Percentiles rank a stretch among this genome's conserved stretches.
phyloP scores from a whole-genome alignment of 2,888 invertebrate species.

The Cotesia congregata region DNA sequence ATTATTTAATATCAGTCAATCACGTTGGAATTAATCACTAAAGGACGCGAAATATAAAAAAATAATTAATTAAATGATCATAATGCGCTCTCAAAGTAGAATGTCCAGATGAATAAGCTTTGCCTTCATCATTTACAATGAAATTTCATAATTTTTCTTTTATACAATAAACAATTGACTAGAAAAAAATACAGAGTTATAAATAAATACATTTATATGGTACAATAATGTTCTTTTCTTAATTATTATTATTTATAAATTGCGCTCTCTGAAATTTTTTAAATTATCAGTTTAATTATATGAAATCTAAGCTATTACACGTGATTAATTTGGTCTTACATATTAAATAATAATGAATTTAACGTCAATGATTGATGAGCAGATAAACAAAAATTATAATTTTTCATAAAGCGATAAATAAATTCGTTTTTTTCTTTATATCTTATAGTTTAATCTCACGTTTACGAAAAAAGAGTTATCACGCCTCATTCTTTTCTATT shows the following conservation, averaged over 20 bases:
- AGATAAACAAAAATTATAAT: conserved; percentile 27
- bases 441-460: conserved; percentile 7
- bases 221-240: conserved; percentile 47
- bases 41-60: conserved; percentile 16
- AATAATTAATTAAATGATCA: conserved; percentile 11
- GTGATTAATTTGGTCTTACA: conserved; percentile 46
- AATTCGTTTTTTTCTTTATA: conserved; percentile 36
- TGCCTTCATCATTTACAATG: background rate
- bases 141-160: conserved; percentile 39
- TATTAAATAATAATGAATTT: background rate
- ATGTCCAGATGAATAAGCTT: background rate
- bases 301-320: conserved; percentile 52
- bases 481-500: conserved; percentile 28
- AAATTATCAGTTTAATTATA: conserved; percentile 49
- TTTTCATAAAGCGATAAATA: conserved; percentile 26
- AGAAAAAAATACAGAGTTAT: conserved; percentile 52
- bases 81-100: background rate
- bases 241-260: conserved; percentile 27
- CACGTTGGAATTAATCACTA: conserved; percentile 12
- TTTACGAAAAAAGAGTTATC: conserved; percentile 17
- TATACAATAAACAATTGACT: conserved; percentile 57
- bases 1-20: conserved; percentile 32
- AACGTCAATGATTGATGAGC: conserved; percentile 26
- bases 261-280: conserved; percentile 34
- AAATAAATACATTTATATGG: conserved; percentile 54